Conservation (phyloP, 30 jellyfish, hydroid and myxozoan species). For the Phacellophora camtschatica region DNA sequence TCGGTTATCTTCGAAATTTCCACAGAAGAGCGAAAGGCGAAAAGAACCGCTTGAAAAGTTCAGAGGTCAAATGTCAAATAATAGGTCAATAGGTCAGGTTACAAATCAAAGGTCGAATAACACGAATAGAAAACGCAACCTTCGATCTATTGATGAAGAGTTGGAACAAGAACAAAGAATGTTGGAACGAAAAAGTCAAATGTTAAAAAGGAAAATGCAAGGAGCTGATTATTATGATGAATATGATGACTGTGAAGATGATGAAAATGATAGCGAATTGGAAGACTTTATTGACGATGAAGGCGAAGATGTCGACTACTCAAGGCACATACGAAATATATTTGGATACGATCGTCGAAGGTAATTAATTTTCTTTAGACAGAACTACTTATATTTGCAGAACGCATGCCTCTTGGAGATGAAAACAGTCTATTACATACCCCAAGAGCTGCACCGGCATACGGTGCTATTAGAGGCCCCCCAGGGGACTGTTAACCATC, state of each 20-base stretch:
- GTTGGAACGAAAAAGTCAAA: slow-evolving; percentile 69
- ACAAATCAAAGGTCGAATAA: not conserved
- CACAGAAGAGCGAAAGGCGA: no score
- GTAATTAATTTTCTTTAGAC: slow-evolving; percentile 25
- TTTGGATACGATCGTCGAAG: slow-evolving; percentile 86
- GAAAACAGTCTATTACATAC: no score
- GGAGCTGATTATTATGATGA: slow-evolving; percentile 60
- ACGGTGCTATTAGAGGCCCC: no score
- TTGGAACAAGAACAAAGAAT: slow-evolving; percentile 63
- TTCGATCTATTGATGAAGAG: slow-evolving; percentile 69
- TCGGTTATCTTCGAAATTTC: no score
- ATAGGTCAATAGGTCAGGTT: not conserved
- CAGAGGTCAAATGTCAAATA: not conserved
- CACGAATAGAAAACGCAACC: not conserved
- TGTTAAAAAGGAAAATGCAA: slow-evolving; percentile 59
- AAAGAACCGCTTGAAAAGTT: no score
- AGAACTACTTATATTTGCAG: no score
- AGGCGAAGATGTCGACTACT: slow-evolving; percentile 65
- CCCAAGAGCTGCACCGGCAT: no score
- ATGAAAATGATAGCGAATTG: slow-evolving; percentile 73
- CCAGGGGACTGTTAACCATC: no score
- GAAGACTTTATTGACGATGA: slow-evolving; percentile 90
- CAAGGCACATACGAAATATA: slow-evolving; percentile 71
- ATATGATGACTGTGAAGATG: slow-evolving; percentile 46
- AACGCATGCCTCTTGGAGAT: no score